Evolutionary conservation across 2,888 invertebrate species (phyloP), one percentile per base, ranked within the genome.

Genomic region (Galerucella calmariensis): DNA sequence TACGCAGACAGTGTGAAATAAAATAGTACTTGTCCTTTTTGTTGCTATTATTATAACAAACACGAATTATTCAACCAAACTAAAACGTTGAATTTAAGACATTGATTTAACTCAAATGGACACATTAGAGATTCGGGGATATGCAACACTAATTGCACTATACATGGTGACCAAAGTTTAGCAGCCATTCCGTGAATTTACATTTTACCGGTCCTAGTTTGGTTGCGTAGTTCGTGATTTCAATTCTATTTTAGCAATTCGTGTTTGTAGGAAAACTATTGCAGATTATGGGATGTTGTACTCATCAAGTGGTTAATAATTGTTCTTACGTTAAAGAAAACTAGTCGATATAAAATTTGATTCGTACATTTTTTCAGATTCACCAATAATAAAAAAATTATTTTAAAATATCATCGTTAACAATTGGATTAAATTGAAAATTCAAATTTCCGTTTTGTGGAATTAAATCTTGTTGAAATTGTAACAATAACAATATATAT

Each of bases 301-400:
- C 71, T 71, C 66, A 58, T 66, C 71, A 71, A 71, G 71, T 71
- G 71, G 20, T 59, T 46, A 48, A 48, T 48, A 48, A 14, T 48
- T 48, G 48, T 56, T 56, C 56, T 20, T 56, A 56, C 16, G 56
- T 56, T 56, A 56, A 16, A 20, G 20, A 56, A 56, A 56, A 51
- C 6, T n/a, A 68, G 24, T 59, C 44, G 27, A 58, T 20, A 24
- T 4, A 27, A 66, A 24, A 53, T n/a, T 14, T n/a, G 35, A 69
- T 61, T 71, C 44, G 46, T 65, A 58, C 53, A 71, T 66, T 71
- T 20, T 20, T 58, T 56, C 20, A 56, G 5, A 20, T 20, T 20
- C 1, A 56, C 20, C 16, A 16, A 56, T 56, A 56, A 20, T n/a
- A n/a, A 51, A n/a, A 51, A 51, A 51, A 14, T n/a, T 14, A 51